Percentiles rank a stretch among this genome's conserved stretches.
phyloP scores from a whole-genome alignment of 2,113 vertebrate genomes.

The Charina bottae region DNA sequence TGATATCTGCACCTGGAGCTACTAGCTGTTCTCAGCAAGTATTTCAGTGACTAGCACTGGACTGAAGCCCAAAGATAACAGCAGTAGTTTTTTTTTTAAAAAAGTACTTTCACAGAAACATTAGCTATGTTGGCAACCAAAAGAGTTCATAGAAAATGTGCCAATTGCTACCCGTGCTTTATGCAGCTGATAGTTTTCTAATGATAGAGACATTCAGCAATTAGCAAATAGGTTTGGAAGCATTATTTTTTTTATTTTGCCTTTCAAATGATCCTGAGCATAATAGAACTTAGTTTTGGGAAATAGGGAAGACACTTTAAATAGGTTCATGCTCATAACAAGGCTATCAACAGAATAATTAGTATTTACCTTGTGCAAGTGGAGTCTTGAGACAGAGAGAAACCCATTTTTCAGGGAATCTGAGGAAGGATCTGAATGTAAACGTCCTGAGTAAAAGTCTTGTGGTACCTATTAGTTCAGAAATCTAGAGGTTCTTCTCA shows the following conservation, averaged over 20 bases:
- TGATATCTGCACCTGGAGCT: background rate
- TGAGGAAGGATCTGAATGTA: background rate
- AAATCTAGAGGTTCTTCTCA: no score
- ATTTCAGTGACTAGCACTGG: background rate
- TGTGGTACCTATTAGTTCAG: background rate
- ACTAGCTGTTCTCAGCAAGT: background rate
- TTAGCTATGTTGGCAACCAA: background rate
- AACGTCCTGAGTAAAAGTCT: background rate
- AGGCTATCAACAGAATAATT: background rate
- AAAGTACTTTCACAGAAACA: background rate
- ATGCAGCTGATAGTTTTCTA: background rate
- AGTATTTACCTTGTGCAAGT: background rate
- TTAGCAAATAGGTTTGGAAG: background rate
- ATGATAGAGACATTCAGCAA: background rate
- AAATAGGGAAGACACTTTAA: background rate
- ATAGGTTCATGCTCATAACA: background rate
- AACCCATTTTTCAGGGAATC: background rate
- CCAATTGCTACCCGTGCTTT: background rate
- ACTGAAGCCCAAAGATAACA: background rate
- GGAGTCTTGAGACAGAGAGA: background rate
- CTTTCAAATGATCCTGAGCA: background rate
- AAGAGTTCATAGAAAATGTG: constrained; percentile 1
- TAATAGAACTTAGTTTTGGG: background rate
- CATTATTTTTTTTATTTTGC: background rate
- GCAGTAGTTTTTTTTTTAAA: background rate